Base-by-base conservation (phyloP, 2,888 invertebrate genomes). In the Oxyscelio sp. region DNA sequence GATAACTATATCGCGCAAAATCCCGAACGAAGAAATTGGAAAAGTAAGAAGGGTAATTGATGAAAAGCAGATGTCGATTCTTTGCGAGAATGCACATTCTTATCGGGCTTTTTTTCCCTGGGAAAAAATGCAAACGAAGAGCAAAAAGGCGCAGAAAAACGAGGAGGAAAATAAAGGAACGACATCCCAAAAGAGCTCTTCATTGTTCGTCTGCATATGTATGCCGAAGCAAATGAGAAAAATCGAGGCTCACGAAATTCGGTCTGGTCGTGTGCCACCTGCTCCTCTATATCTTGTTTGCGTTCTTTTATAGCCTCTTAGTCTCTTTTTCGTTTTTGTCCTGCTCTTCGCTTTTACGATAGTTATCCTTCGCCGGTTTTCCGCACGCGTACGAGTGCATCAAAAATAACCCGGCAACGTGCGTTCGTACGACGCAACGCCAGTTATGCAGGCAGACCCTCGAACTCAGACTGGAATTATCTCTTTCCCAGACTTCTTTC, bases 211-310 rank as follows among this genome's bases (percentile, higher is more conserved):
- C 61, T 68, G 63, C 70, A 70, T 77, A 66, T 66, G 68, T 73
- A 59, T 61, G 61, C 40, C 54, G 61, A 21, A 38, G 82, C 82
- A 71, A 83, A 81, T 74, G 75, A 77, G 71, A 79, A 80, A 80
- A 80, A 75, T 84, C 71, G 80, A 84, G 58, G 54, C 50, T 61
- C 73, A 21, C 73, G 77, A 81, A 85, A 85, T 81, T 80, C 40
- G 85, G 66, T 68, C 63, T 61, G 73, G 70, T 78, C 85, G 73
- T 78, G 81, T 85, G 82, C 86, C 90, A 90, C 89, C 90, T 90
- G 90, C 90, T 90, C 83, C 85, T 73, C 81, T 84, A 87, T 87
- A 83, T 89, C 89, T 89, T 90, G 74, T 81, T 81, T 77, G 77
- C 68, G 78, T 75, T 81, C 85, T 81, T 81, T 81, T 81, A 85